Conservation (phyloP, 2,888 invertebrate genomes). For the Agapostemon virescens region DNA sequence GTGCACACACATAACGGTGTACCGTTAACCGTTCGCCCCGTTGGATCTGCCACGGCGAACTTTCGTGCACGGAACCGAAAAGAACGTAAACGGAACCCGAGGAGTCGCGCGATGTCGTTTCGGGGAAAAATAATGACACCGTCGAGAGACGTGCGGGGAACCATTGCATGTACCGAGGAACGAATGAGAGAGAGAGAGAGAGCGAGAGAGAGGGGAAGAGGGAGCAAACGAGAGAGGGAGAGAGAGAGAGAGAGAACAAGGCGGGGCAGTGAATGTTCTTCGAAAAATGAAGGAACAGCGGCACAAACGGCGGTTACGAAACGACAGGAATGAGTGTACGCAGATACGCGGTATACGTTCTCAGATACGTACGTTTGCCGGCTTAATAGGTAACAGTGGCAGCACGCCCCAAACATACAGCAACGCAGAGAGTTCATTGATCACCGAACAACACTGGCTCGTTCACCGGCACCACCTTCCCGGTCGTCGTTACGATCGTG, state of each 20-base stretch:
- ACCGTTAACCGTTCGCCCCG: constrained; percentile 2
- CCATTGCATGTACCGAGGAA: constrained; percentile 32
- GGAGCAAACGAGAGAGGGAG: neutral
- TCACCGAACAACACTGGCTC: constrained; percentile 63
- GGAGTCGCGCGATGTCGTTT: neutral
- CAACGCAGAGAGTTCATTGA: constrained; percentile 76
- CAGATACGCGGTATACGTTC: neutral
- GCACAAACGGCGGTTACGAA: neutral
- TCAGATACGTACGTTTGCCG: constrained; percentile 61
- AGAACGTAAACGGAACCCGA: constrained; percentile 7
- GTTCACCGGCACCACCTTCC: constrained; percentile 61
- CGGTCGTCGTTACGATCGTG: constrained; percentile 42
- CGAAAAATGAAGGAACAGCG: neutral
- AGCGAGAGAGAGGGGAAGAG: neutral
- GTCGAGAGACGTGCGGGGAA: neutral
- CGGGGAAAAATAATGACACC: constrained; percentile 8
- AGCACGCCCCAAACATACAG: constrained; percentile 74
- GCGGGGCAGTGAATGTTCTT: constrained; percentile 38
- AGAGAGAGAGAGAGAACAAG: constrained; percentile 33
- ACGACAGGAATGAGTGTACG: neutral
- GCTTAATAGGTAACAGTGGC: constrained; percentile 59
- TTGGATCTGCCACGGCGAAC: neutral
- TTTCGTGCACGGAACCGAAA: neutral
- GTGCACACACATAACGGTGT: constrained; percentile 13
- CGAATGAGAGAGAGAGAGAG: neutral